A percentile compares a stretch with the other conserved stretches of the same genome.
Evolutionary conservation across 2,113 vertebrate genomes (phyloP).

Genomic region (Lepisosteus osseus): DNA sequence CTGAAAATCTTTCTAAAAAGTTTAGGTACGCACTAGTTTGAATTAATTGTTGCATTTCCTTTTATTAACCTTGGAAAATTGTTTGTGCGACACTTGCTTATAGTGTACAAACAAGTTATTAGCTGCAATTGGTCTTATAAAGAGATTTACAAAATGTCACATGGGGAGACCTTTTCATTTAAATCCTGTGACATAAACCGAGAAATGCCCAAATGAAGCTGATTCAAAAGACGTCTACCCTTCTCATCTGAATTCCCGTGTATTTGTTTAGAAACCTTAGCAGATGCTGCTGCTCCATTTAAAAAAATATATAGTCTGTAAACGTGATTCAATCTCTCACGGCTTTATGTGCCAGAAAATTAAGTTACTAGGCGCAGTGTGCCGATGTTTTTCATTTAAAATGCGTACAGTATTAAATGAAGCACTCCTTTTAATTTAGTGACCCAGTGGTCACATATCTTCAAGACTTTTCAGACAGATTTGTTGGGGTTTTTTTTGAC

Average conservation of each 20-base stretch:
- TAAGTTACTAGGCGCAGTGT: neutral
- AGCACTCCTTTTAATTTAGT: slow-evolving; percentile 28
- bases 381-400: neutral
- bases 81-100: too few species aligned
- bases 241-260: neutral
- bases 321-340: slow-evolving; percentile 14
- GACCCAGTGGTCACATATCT: slow-evolving; percentile 20
- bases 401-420: neutral
- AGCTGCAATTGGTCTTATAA: too few species aligned
- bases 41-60: too few species aligned
- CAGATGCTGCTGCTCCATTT: slow-evolving; percentile 15
- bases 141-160: too few species aligned
- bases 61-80: too few species aligned
- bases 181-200: too few species aligned
- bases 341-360: slow-evolving; percentile 16
- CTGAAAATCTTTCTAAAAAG: too few species aligned
- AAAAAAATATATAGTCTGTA: slow-evolving; percentile 11
- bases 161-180: too few species aligned
- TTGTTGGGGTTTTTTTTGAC: slow-evolving; percentile 7
- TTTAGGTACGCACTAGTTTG: too few species aligned
- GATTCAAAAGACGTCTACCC: neutral
- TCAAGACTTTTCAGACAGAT: slow-evolving; percentile 2
- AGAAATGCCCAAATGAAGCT: neutral
- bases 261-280: neutral
- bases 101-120: too few species aligned